These are phyloP conservation scores for Stenoptilia bipunctidactyla DNA, from an alignment of 2,888 invertebrate species.

Conservation along the genomic window DNA sequence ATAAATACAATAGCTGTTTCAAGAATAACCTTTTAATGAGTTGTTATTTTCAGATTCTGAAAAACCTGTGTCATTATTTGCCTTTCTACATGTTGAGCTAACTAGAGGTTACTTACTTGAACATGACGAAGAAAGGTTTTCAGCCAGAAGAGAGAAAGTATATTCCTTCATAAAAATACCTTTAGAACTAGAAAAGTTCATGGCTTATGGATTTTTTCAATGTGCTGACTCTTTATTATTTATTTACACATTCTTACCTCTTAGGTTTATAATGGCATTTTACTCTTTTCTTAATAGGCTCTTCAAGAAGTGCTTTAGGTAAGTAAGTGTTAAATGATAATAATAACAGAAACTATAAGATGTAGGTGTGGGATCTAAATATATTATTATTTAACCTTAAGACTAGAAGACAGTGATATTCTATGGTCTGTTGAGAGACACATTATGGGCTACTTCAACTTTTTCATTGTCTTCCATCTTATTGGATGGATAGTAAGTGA, in stretches of 20 bases:
- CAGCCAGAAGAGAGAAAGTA: constrained; percentile 93
- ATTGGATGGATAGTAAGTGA: no score
- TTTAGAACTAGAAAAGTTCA: constrained; percentile 90
- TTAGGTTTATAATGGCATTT: constrained; percentile 89
- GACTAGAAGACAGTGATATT: no score
- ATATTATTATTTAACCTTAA: no score
- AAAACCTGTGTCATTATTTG: constrained; percentile 60
- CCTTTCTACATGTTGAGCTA: constrained; percentile 88
- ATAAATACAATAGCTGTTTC: no score
- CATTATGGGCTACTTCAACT: no score
- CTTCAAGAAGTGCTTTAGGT: constrained; percentile 81
- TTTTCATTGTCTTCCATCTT: no score
- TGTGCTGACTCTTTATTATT: constrained; percentile 98
- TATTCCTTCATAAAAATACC: constrained; percentile 98
- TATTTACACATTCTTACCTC: constrained; percentile 96
- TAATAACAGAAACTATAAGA: no score
- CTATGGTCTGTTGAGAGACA: no score
- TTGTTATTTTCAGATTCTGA: constrained; percentile 40
- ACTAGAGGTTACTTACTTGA: constrained; percentile 94
- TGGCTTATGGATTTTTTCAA: constrained; percentile 94
- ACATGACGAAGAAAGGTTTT: constrained; percentile 95
- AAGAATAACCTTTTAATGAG: no score
- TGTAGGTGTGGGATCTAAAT: no score
- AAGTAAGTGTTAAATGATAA: no score
- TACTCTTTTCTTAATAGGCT: constrained; percentile 84